phyloP scores from a whole-genome alignment of 2,797 vertebrate species.

The Tapera naevia region DNA sequence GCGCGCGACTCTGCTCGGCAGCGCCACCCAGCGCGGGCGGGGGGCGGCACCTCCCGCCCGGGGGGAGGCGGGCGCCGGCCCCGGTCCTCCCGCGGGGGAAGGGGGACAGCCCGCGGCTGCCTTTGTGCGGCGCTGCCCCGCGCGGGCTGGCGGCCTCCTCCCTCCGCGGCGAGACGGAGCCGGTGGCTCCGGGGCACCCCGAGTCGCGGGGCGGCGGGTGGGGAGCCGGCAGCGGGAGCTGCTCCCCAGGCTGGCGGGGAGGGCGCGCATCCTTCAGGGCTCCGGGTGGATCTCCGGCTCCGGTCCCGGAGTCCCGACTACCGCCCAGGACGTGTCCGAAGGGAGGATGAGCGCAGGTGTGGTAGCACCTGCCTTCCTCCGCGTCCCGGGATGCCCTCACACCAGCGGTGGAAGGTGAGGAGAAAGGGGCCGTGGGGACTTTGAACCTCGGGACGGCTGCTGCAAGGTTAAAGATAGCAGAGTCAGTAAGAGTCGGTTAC shows the following conservation, averaged over 20 bases:
- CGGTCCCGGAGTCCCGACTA: rapidly evolving
- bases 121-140: neutral
- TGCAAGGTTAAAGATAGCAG: neutral
- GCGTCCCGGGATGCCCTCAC: neutral
- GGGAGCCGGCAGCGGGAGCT: rapidly evolving
- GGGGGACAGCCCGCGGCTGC: neutral
- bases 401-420: neutral
- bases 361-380: neutral
- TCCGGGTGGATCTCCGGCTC: rapidly evolving
- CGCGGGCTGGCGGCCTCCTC: neutral
- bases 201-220: too few relatives aligned
- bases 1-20: slow-evolving; percentile 32
- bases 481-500: neutral
- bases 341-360: neutral
- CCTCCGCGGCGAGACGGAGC: neutral
- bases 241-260: neutral
- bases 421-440: neutral
- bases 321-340: neutral
- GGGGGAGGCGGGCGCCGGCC: neutral
- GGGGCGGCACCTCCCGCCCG: neutral
- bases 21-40: slow-evolving; percentile 11
- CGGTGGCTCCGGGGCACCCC: neutral
- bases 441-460: neutral
- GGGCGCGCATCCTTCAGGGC: neutral
- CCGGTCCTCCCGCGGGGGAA: neutral